Evolutionary conservation across 2,888 invertebrate species (phyloP), one percentile per base, ranked within the genome.

Genomic region (Barypeithes pellucidus): DNA sequence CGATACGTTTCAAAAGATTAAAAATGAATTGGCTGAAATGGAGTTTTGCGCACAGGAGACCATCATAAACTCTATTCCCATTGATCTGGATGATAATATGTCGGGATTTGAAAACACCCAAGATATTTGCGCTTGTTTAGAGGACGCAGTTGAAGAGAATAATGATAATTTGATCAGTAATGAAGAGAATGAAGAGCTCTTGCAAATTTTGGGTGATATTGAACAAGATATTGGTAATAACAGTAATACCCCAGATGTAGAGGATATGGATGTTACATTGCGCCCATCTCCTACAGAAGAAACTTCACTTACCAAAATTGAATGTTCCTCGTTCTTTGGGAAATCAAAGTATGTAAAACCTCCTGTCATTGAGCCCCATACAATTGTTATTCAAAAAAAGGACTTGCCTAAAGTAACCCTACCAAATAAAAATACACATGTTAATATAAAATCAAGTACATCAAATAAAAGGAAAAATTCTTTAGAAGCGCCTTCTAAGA

Each of bases 11-110:
- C 50, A 73, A 12, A 75, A 77, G 60, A 77, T 79, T 20, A 79
- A 80, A 70, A 75, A 75, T n/a, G 79, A 80, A 70, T 62, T 78
- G 41, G 73, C 72, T 5, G 76, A 79, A 62, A 75, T 80, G 72
- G 77, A 80, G 62, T 72, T 63, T 45, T 77, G 81, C 75, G 77
- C 82, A 36, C 80, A 85, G 75, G 84, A 84, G 67, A 80, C 81
- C 78, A 80, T 84, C 73, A 82, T 73, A 14, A 78, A 79, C 12
- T 67, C 73, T 52, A 75, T 76, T 47, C 77, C 77, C 9, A 73
- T 77, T 59, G 73, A 78, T 45, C 29, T 73, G 7, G 77, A 77
- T 0, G 59, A 72, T 24, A 67, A 72, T 54, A 43, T 24, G 33
- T 43, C 52, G 11, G 68, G 66, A 4, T 77, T 77, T 69, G 75